phyloP scores from a whole-genome alignment of 2,888 invertebrate genomes.

The Spicauda simplicius region DNA sequence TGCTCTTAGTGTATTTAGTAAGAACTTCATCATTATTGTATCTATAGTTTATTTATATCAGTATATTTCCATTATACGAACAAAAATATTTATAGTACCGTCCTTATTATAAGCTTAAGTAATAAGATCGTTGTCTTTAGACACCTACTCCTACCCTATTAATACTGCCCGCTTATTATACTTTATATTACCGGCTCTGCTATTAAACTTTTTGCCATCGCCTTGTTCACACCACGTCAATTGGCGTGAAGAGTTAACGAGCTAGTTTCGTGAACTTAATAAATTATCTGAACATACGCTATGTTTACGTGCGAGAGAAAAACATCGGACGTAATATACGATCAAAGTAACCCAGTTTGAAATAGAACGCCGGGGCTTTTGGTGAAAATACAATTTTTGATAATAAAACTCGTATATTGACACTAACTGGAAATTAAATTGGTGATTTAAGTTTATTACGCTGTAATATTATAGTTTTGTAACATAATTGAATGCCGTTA shows the following conservation, averaged over 20 bases:
- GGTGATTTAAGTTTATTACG: neutral
- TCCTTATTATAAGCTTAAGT: neutral
- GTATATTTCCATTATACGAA: no score
- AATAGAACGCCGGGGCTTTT: conserved; percentile 43
- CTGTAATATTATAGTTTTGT: neutral
- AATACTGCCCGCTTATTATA: conserved; percentile 3
- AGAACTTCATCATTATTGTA: no score
- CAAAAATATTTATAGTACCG: no score
- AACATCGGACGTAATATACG: conserved; percentile 58
- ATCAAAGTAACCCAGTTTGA: conserved; percentile 69
- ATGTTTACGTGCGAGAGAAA: conserved; percentile 46
- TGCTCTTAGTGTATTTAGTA: no score
- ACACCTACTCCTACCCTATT: conserved; percentile 1
- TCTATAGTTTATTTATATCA: no score
- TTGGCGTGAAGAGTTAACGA: conserved; percentile 50
- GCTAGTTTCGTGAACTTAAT: conserved; percentile 61
- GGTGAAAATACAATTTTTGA: conserved; percentile 22
- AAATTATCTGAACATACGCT: conserved; percentile 54
- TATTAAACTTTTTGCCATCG: conserved; percentile 26
- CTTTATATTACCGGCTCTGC: conserved; percentile 4
- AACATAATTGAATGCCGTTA: neutral
- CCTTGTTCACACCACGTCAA: conserved; percentile 44
- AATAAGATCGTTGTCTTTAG: neutral
- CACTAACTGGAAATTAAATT: neutral
- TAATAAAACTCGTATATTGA: neutral